A percentile compares a stretch with the other conserved stretches of the same genome.
Conservation (phyloP, 2,888 invertebrate species). For the Lottia scabra region DNA sequence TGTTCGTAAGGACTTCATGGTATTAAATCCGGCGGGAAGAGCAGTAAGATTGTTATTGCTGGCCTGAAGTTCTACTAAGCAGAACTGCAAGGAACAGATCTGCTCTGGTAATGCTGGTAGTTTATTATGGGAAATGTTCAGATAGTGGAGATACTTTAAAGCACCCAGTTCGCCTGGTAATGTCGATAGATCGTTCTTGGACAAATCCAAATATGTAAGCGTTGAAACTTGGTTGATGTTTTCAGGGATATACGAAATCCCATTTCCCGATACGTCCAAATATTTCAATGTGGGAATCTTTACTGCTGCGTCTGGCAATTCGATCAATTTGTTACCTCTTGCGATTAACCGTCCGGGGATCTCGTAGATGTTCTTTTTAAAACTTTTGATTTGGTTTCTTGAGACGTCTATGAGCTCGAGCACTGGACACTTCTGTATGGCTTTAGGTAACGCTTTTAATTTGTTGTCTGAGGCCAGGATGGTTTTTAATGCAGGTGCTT, state of each 20-base stretch:
- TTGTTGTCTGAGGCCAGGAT: constrained; percentile 60
- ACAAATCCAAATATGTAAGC: constrained; percentile 75
- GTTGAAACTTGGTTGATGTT: constrained; percentile 60
- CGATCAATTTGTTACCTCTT: constrained; percentile 56
- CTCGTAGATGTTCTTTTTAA: constrained; percentile 64
- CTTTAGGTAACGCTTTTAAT: constrained; percentile 62
- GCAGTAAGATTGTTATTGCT: constrained; percentile 52
- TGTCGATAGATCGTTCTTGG: constrained; percentile 75
- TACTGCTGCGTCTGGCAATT: constrained; percentile 58
- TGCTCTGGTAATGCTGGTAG: constrained; percentile 84
- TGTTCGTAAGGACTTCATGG: constrained; percentile 52
- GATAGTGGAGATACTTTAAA: constrained; percentile 59
- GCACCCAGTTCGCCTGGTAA: constrained; percentile 59
- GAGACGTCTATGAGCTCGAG: constrained; percentile 57
- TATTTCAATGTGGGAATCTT: constrained; percentile 57
- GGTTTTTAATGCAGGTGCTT: constrained; percentile 45
- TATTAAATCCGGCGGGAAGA: constrained; percentile 55
- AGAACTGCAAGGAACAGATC: constrained; percentile 49
- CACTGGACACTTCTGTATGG: constrained; percentile 55
- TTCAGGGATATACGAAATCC: constrained; percentile 54
- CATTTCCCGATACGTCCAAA: constrained; percentile 61
- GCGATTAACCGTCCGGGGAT: constrained; percentile 54
- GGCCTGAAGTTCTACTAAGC: constrained; percentile 52
- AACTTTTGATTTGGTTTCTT: constrained; percentile 54
- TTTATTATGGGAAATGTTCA: constrained; percentile 83